A percentile compares a stretch with the other conserved stretches of the same genome.
These are phyloP conservation scores for Nebria brevicollis DNA, from an alignment of 2,888 invertebrate species.

Conservation along the genomic window DNA sequence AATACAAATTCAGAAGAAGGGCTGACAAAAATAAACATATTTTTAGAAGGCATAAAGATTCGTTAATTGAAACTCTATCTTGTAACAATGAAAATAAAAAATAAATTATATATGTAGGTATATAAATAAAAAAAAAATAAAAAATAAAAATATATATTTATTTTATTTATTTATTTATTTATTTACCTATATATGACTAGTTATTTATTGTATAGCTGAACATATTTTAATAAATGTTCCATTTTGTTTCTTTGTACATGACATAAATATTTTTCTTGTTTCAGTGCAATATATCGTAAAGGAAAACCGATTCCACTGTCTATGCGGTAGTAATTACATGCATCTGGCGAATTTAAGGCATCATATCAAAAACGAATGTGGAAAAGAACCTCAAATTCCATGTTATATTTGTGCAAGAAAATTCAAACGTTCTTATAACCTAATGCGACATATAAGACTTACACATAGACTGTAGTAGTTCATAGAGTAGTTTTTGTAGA, in stretches of 20 bases:
- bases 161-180: no score
- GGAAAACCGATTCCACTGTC: slow-evolving; percentile 6
- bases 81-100: slow-evolving; percentile 2
- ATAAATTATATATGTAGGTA: neutral
- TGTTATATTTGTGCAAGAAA: slow-evolving; percentile 36
- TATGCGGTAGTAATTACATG: slow-evolving; percentile 5
- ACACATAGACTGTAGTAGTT: neutral
- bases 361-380: slow-evolving; percentile 65
- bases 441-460: slow-evolving; percentile 26
- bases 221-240: neutral
- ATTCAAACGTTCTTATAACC: slow-evolving; percentile 28
- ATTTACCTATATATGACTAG: neutral
- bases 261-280: slow-evolving; percentile 21
- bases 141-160: no score
- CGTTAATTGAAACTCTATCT: neutral
- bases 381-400: slow-evolving; percentile 69
- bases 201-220: neutral
- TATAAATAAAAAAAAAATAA: no score
- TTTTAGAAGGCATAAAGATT: slow-evolving; percentile 74
- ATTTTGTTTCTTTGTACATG: neutral
- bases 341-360: slow-evolving; percentile 6
- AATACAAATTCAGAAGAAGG: slow-evolving; percentile 69
- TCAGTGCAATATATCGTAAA: slow-evolving; percentile 10
- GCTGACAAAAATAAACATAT: slow-evolving; percentile 82
- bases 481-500: neutral